Percentiles rank a stretch among this genome's conserved stretches.
These are phyloP conservation scores for Caenorhabditis doughertyi DNA, from an alignment of 2,888 invertebrate species.

Conservation along the genomic window DNA sequence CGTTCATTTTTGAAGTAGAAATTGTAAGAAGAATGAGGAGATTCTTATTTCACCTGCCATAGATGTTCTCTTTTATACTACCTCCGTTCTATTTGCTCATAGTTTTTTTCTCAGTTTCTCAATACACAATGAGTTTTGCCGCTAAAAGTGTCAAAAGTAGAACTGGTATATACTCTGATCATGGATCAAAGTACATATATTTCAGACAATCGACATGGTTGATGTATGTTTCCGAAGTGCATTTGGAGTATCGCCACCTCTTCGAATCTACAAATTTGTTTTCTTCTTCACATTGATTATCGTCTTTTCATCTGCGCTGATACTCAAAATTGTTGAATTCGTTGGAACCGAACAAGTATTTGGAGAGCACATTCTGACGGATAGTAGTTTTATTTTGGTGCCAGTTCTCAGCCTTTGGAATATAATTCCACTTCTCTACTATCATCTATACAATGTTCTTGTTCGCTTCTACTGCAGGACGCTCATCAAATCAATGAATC, in stretches of 20 bases:
- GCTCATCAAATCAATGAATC: conserved; percentile 76
- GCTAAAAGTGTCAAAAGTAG: conserved; percentile 28
- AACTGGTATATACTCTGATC: conserved; percentile 16
- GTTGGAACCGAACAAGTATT: conserved; percentile 65
- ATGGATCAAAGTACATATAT: conserved; percentile 18
- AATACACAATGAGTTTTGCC: conserved; percentile 19
- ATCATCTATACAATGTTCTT: conserved; percentile 75
- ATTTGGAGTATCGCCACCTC: conserved; percentile 76
- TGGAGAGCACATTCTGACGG: conserved; percentile 58
- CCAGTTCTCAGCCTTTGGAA: conserved; percentile 80
- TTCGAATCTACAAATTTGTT: conserved; percentile 68
- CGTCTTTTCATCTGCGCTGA: conserved; percentile 70
- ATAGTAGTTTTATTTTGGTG: conserved; percentile 74
- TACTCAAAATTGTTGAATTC: conserved; percentile 71
- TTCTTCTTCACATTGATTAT: conserved; percentile 69
- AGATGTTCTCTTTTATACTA: conserved; percentile 31
- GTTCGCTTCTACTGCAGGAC: conserved; percentile 71
- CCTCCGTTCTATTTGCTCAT: conserved; percentile 30
- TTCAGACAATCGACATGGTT: conserved; percentile 71
- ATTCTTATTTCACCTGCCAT: conserved; percentile 15
- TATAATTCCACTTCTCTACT: conserved; percentile 79
- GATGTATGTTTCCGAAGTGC: conserved; percentile 78
- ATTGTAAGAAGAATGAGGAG: conserved; percentile 33
- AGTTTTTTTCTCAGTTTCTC: conserved; percentile 7
- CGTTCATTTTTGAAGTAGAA: conserved; percentile 38